Evolutionary conservation across 2,888 invertebrate species (phyloP).

Genomic region (Nomada ruficornis): DNA sequence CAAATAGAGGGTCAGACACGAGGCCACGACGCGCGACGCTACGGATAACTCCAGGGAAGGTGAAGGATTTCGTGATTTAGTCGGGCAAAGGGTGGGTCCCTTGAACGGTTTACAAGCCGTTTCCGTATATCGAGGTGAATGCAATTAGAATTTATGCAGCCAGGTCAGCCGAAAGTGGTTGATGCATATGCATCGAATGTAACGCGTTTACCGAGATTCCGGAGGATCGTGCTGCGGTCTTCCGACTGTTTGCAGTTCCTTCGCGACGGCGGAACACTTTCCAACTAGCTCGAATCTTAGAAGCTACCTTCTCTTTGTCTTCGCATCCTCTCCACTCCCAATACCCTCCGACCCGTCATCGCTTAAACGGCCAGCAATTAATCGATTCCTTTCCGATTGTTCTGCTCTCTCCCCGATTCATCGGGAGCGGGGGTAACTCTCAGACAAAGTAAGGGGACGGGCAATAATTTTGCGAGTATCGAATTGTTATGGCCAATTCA

Average conservation of each 20-base stretch:
- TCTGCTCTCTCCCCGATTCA: background rate
- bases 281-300: conserved; percentile 29
- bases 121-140: conserved; percentile 60
- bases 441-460: background rate
- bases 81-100: conserved; percentile 21
- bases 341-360: background rate
- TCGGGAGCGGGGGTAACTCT: background rate
- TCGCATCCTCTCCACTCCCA: background rate
- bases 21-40: background rate
- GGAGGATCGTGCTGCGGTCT: conserved; percentile 51
- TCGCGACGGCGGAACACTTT: conserved; percentile 36
- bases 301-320: conserved; percentile 33
- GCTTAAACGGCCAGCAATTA: conserved; percentile 43
- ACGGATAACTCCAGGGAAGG: background rate
- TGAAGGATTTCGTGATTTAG: conserved; percentile 48
- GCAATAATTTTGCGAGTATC: conserved; percentile 16
- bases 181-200: conserved; percentile 76
- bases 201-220: conserved; percentile 72
- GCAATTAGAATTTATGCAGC: conserved; percentile 71
- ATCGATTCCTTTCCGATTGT: conserved; percentile 53
- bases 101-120: conserved; percentile 64
- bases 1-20: conserved; percentile 36
- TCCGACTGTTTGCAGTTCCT: conserved; percentile 56
- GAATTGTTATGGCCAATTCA: no score
- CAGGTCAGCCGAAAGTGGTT: conserved; percentile 69